These are phyloP conservation scores for Drosophila anceps DNA, from an alignment of 2,888 invertebrate genomes.

Conservation along the genomic window DNA sequence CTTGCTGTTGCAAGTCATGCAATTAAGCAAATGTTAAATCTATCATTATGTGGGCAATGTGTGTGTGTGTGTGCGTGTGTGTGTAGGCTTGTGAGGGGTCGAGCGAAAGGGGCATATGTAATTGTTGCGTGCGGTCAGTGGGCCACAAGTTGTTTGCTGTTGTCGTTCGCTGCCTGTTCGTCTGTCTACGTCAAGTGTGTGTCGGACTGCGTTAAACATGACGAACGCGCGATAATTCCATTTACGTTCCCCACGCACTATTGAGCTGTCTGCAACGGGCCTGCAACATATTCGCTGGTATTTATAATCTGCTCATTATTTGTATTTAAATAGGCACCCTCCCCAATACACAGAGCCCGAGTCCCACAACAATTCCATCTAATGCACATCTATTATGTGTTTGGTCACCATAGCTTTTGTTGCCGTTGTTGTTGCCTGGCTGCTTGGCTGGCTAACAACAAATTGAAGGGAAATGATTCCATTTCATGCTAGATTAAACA, in stretches of 20 bases:
- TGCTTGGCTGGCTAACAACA: slow-evolving; percentile 74
- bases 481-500: slow-evolving; percentile 85
- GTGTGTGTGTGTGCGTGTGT: background rate
- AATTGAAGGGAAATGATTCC: slow-evolving; percentile 85
- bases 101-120: slow-evolving; percentile 31
- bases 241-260: slow-evolving; percentile 17
- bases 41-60: slow-evolving; percentile 47
- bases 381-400: slow-evolving; percentile 54
- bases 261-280: slow-evolving; percentile 30
- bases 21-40: slow-evolving; percentile 75
- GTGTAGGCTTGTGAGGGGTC: background rate
- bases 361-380: slow-evolving; percentile 32
- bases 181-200: slow-evolving; percentile 25
- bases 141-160: slow-evolving; percentile 41
- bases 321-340: slow-evolving; percentile 70
- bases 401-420: slow-evolving; percentile 19
- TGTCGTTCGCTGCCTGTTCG: slow-evolving; percentile 12
- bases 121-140: slow-evolving; percentile 53
- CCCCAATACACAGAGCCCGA: background rate
- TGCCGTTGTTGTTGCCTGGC: slow-evolving; percentile 35
- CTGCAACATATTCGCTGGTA: slow-evolving; percentile 46
- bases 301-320: slow-evolving; percentile 76
- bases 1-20: slow-evolving; percentile 49
- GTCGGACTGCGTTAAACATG: slow-evolving; percentile 42
- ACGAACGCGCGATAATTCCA: slow-evolving; percentile 66